Conservation (phyloP, 2,113 vertebrate species). For the Pangasianodon gigas region DNA sequence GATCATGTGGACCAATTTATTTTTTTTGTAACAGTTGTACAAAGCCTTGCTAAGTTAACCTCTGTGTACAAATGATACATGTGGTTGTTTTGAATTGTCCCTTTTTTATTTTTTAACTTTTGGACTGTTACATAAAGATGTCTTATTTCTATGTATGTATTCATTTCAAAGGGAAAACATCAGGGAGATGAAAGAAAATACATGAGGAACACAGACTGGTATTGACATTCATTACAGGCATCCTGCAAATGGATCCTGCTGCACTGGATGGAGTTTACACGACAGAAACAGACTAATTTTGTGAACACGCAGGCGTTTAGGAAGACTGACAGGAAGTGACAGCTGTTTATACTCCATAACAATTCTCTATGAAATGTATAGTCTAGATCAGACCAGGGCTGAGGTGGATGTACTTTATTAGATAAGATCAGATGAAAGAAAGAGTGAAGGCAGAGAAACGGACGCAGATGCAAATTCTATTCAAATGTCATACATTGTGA, state of each 20-base stretch:
- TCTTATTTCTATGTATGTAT: constrained; percentile 11
- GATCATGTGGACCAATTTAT: constrained; percentile 62
- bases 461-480: neutral
- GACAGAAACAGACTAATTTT: neutral
- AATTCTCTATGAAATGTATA: neutral
- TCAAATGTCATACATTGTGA: neutral
- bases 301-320: neutral
- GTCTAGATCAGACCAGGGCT: neutral
- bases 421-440: neutral
- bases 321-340: neutral
- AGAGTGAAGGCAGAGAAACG: neutral
- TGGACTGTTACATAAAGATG: constrained; percentile 52
- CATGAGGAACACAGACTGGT: constrained; percentile 5
- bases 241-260: neutral
- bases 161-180: neutral
- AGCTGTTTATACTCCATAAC: neutral
- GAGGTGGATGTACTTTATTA: neutral
- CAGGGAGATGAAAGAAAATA: neutral
- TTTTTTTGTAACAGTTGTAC: constrained; percentile 75
- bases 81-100: constrained; percentile 62
- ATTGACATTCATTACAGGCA: constrained; percentile 8
- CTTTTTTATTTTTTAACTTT: constrained; percentile 40
- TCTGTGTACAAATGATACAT: constrained; percentile 67
- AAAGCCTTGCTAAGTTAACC: constrained; percentile 75
- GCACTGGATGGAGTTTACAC: neutral